Base-by-base conservation (phyloP, 2,113 vertebrate species). In the Oncorhynchus kisutch region DNA sequence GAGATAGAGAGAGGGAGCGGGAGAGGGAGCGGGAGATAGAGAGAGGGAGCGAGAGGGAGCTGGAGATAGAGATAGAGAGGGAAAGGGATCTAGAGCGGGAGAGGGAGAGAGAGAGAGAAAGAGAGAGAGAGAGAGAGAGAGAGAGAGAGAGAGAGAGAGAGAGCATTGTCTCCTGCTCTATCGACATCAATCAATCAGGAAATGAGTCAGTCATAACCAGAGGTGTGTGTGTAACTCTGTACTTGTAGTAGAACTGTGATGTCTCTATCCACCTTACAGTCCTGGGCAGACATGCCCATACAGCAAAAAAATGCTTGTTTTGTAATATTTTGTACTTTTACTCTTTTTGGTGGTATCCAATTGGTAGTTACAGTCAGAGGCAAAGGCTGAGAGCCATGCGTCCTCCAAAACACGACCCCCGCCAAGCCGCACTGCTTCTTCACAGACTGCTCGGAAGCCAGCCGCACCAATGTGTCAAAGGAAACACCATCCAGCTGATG, bases 71-170 rank as follows among this genome's bases (percentile, higher is more conserved):
- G 49, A 51, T 67, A 75, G 13, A 16, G 16, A 31, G 5, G 0
- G 27, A 2, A 34, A 34, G 70, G 62, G n/a, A 68, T 5, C 71
- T 34, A 48, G 27, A 13, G 5, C 0, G 16, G 13, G 59, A 54
- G 64, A 27, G 2, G 83, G 72, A 20, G 54, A 1, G 54, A 45
- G 27, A 27, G 24, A 24, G 24, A 24, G 27, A 81, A 72, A 54
- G 64, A 83, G 72, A 18, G 51, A 51, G 27, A 29, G 13, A 16
- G 16, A 31, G 14, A 4, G 27, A 2, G 25, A 27, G 27, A 27
- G 27, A 27, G 27, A 27, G 27, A 27, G 13, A 16, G 49, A 8
- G 49, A 51, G 71, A 75, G 13, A 18, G 16, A 31, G 14, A 4
- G 27, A 5, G 25, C 27, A 27, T 31, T 60, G 18, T 4, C 27